Evolutionary conservation across 30 jellyfish, hydroid and myxozoan genomes (phyloP).

Genomic region (Turritopsis rubra): DNA sequence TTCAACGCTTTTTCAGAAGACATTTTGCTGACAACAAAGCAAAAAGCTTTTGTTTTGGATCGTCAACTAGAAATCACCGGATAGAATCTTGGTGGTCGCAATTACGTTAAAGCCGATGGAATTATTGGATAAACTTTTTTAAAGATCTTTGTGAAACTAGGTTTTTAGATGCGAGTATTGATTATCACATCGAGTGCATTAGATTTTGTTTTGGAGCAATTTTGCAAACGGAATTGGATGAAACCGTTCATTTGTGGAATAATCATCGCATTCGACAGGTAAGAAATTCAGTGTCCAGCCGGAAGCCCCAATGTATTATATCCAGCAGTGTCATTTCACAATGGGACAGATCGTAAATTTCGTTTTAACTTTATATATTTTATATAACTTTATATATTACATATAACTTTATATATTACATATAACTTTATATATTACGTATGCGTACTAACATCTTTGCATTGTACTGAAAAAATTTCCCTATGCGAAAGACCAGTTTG

Average conservation of each 20-base stretch:
- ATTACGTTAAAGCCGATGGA: not conserved
- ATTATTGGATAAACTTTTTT: not conserved
- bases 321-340: not conserved
- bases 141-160: not conserved
- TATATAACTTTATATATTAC: too few relatives aligned
- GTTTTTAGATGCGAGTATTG: not conserved
- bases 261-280: not conserved
- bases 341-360: too few relatives aligned
- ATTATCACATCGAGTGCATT: not conserved
- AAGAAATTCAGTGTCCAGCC: not conserved
- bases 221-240: not conserved
- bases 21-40: not conserved
- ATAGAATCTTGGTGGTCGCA: not conserved
- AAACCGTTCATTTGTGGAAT: not conserved
- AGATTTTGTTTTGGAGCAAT: not conserved
- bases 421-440: too few relatives aligned
- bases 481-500: too few relatives aligned
- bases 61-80: not conserved
- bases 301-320: not conserved
- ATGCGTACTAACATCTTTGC: too few relatives aligned
- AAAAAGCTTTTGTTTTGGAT: not conserved
- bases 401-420: too few relatives aligned
- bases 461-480: too few relatives aligned
- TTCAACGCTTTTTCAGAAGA: not conserved
- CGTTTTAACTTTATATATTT: too few relatives aligned